Percentiles rank a stretch among this genome's conserved stretches.
These are phyloP conservation scores for Archaeoteleia sp. DNA, from an alignment of 2,888 invertebrate species.

Conservation along the genomic window DNA sequence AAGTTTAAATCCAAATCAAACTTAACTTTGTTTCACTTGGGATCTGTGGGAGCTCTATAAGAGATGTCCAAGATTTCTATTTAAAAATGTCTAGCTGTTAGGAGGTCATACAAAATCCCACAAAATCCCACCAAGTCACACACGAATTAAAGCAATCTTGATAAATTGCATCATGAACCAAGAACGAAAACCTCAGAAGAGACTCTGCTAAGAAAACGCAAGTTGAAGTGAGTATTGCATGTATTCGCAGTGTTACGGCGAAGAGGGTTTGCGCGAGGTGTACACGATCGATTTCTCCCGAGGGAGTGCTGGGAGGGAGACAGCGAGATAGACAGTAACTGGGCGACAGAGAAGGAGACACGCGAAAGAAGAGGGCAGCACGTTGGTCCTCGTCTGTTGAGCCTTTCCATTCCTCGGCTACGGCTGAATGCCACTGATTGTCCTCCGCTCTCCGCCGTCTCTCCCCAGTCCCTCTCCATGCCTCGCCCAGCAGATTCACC, in stretches of 20 bases:
- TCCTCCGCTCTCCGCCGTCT: conserved; percentile 62
- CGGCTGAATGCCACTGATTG: conserved; percentile 73
- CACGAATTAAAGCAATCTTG: too few relatives aligned
- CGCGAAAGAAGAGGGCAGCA: conserved; percentile 30
- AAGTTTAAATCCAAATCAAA: too few relatives aligned
- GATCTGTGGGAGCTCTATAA: too few relatives aligned
- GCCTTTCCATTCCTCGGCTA: conserved; percentile 61
- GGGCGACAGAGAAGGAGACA: conserved; percentile 4
- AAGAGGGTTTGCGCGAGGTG: conserved; percentile 37
- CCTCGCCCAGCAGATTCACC: conserved; percentile 11
- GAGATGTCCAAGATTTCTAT: too few relatives aligned
- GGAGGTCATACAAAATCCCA: too few relatives aligned
- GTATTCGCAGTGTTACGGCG: conserved; percentile 22
- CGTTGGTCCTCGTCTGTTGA: conserved; percentile 52
- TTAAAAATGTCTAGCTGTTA: too few relatives aligned
- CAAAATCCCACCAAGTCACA: too few relatives aligned
- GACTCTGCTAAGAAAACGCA: conserved; percentile 15
- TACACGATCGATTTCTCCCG: conserved; percentile 40
- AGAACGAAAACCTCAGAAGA: too few relatives aligned
- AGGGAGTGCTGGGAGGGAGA: conserved; percentile 29
- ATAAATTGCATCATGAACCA: too few relatives aligned
- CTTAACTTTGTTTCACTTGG: too few relatives aligned
- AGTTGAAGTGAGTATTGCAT: conserved; percentile 16
- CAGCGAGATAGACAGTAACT: conserved; percentile 20
- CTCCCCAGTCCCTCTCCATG: conserved; percentile 20